These are phyloP conservation scores for Mythimna pallens DNA, from an alignment of 2,888 invertebrate genomes.

Conservation along the genomic window DNA sequence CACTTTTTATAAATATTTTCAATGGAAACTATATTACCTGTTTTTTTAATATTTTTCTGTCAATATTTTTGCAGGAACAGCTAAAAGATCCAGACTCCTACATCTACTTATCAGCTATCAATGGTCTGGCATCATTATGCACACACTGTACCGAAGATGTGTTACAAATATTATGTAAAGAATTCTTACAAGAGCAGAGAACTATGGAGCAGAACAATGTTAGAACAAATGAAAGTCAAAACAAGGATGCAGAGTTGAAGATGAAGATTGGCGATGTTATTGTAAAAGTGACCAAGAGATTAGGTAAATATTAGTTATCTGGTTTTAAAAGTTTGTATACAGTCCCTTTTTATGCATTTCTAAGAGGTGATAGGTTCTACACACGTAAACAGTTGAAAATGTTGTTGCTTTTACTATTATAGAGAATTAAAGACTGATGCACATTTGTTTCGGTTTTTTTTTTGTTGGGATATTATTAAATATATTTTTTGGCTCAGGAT, in stretches of 20 bases:
- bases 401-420: background rate
- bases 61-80: constrained; percentile 90
- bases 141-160: constrained; percentile 92
- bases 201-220: constrained; percentile 71
- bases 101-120: constrained; percentile 94
- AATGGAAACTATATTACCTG: too few species aligned
- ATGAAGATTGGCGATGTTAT: constrained; percentile 96
- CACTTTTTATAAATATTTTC: too few species aligned
- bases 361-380: background rate
- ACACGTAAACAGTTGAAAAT: background rate
- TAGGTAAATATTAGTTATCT: constrained; percentile 89
- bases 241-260: constrained; percentile 90
- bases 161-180: constrained; percentile 92
- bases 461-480: too few species aligned
- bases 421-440: background rate
- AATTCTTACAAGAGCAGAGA: constrained; percentile 87
- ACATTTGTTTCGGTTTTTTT: background rate
- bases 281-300: constrained; percentile 92
- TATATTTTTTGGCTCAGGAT: too few species aligned
- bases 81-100: constrained; percentile 95
- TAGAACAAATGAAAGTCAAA: constrained; percentile 77
- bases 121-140: constrained; percentile 93
- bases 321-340: too few species aligned
- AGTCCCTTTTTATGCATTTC: background rate
- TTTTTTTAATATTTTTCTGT: background rate